Evolutionary conservation across 2,113 vertebrate genomes (phyloP).

Genomic region (Esox niger): DNA sequence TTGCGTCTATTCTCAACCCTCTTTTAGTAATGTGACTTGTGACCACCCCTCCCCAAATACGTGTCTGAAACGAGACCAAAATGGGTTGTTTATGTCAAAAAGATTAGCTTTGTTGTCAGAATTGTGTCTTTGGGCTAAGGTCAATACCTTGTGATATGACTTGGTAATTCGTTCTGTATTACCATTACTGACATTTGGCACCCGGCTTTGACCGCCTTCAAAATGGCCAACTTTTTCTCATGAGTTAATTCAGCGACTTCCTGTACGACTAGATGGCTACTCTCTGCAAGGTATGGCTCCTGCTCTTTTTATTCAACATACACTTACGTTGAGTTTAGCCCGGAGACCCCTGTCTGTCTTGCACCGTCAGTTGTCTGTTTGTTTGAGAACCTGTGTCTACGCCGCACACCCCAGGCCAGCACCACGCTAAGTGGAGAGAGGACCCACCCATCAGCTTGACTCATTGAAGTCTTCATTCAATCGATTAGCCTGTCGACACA

Average conservation of each 20-base stretch:
- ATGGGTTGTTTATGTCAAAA: background rate
- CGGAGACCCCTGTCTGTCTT: constrained; percentile 20
- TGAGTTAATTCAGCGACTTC: background rate
- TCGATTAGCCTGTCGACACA: too few relatives aligned
- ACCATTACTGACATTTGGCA: background rate
- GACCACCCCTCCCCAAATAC: background rate
- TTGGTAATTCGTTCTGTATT: background rate
- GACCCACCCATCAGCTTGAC: constrained; percentile 14
- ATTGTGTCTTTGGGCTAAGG: constrained; percentile 25
- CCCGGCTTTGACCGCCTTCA: background rate
- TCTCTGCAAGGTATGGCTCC: too few relatives aligned
- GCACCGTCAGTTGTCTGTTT: constrained; percentile 1
- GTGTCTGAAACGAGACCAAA: background rate
- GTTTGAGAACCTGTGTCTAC: constrained; percentile 1
- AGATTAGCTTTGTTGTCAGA: background rate
- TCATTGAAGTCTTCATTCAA: background rate
- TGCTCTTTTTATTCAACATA: background rate
- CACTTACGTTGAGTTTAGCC: constrained; percentile 33
- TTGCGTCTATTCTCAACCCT: background rate
- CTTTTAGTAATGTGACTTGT: background rate
- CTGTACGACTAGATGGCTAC: too few relatives aligned
- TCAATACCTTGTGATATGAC: constrained; percentile 27
- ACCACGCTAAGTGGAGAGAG: constrained; percentile 32
- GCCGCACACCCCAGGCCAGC: background rate
- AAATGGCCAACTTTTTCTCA: background rate